These are phyloP conservation scores for Chamaetylas fuelleborni DNA, from an alignment of 2,113 vertebrate genomes.

Conservation along the genomic window DNA sequence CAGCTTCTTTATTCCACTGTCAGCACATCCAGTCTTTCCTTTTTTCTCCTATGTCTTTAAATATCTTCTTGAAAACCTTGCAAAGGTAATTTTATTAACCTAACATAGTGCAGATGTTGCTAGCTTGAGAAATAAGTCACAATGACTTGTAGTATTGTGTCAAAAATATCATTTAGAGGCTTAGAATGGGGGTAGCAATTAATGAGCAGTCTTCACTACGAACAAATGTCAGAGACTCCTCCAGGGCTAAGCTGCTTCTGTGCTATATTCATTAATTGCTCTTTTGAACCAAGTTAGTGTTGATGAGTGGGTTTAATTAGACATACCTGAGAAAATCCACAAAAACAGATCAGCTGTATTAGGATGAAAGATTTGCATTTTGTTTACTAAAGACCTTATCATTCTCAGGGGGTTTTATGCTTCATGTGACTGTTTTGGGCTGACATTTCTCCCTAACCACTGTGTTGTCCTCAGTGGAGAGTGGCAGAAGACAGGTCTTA, in stretches of 20 bases:
- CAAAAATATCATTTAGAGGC: slow-evolving; percentile 21
- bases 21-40: not conserved
- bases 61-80: slow-evolving; percentile 2
- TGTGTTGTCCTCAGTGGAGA: not conserved
- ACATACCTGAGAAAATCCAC: slow-evolving; percentile 17
- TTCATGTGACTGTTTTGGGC: not conserved
- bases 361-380: not conserved
- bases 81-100: slow-evolving; percentile 32
- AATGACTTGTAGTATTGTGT: not conserved
- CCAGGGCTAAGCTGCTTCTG: slow-evolving; percentile 24
- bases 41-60: not conserved
- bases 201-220: slow-evolving; percentile 8
- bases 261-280: slow-evolving; percentile 47
- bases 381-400: not conserved
- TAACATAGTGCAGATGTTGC: not conserved
- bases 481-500: not conserved
- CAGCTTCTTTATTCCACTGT: not conserved
- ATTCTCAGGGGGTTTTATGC: not conserved
- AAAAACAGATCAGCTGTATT: not conserved
- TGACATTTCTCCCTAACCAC: not conserved
- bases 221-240: slow-evolving; percentile 24
- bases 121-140: slow-evolving; percentile 11
- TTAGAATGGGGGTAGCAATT: slow-evolving; percentile 45
- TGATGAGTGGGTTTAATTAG: slow-evolving; percentile 55
- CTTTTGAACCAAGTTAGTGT: slow-evolving; percentile 27